These are phyloP conservation scores for Cisticola juncidis DNA, from an alignment of 2,113 vertebrate species.

Conservation along the genomic window DNA sequence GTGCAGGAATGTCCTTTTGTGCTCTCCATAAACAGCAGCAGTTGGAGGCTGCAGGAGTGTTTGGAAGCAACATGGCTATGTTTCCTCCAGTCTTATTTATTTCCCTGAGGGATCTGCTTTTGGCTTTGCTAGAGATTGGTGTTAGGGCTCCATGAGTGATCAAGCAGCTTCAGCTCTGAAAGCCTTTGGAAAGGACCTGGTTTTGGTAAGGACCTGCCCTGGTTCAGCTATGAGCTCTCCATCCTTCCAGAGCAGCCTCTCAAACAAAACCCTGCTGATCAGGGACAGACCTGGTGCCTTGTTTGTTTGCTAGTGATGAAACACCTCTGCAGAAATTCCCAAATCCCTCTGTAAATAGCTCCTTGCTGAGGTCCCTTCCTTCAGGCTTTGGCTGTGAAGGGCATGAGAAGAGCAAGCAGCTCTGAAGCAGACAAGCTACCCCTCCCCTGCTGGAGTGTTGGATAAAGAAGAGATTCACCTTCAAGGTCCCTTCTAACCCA, in stretches of 20 bases:
- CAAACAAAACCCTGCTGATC: not conserved
- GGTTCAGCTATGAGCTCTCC: not conserved
- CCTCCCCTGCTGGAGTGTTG: not conserved
- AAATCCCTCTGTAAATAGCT: not conserved
- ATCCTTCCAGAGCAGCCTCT: not conserved
- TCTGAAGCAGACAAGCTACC: not conserved
- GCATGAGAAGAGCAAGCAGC: not conserved
- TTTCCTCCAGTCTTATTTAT: not conserved
- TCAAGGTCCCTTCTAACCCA: not conserved
- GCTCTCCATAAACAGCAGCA: not conserved
- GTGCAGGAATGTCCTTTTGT: not conserved
- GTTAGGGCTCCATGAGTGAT: not conserved
- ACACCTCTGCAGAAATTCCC: not conserved
- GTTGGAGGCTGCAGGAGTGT: not conserved
- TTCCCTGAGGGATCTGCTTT: not conserved
- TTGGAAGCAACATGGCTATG: not conserved
- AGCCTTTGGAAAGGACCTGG: not conserved
- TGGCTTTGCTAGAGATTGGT: not conserved
- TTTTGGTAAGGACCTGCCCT: not conserved
- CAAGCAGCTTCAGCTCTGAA: not conserved
- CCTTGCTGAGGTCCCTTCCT: not conserved
- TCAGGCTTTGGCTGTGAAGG: not conserved
- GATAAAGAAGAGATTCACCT: not conserved
- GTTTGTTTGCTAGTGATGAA: not conserved
- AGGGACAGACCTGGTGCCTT: not conserved